These are phyloP conservation scores for Poeciliopsis occidentalis DNA, from an alignment of 2,113 vertebrate genomes.

Conservation along the genomic window DNA sequence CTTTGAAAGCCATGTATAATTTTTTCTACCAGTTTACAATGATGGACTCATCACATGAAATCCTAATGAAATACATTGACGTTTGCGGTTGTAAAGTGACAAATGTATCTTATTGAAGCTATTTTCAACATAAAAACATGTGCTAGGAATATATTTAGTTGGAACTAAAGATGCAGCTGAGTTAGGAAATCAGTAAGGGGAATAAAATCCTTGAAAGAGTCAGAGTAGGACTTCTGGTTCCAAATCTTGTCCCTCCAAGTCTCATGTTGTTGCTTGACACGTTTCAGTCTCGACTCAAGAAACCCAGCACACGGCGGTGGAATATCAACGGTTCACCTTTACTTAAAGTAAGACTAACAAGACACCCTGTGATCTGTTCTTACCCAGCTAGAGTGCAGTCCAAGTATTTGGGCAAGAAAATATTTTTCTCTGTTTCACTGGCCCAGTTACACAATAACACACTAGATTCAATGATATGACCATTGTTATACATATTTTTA, in stretches of 20 bases:
- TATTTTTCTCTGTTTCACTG: conserved; percentile 6
- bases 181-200: background rate
- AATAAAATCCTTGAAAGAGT: background rate
- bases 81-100: background rate
- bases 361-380: conserved; percentile 21
- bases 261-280: conserved; percentile 62
- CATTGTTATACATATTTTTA: background rate
- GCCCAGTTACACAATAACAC: conserved; percentile 11
- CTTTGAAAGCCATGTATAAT: no score
- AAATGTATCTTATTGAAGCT: background rate
- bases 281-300: conserved; percentile 78
- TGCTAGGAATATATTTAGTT: conserved; percentile 1
- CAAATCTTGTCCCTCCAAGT: conserved; percentile 15
- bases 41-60: background rate
- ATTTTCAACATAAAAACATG: background rate
- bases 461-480: conserved; percentile 1
- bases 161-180: background rate
- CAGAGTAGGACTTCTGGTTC: background rate
- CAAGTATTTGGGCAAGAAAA: conserved; percentile 25
- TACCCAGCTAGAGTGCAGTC: conserved; percentile 33
- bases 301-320: conserved; percentile 73
- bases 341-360: conserved; percentile 76
- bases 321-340: conserved; percentile 76
- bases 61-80: background rate
- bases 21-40: background rate